phyloP scores from a whole-genome alignment of 1,140 invertebrate genomes.

The Papilio machaon region DNA sequence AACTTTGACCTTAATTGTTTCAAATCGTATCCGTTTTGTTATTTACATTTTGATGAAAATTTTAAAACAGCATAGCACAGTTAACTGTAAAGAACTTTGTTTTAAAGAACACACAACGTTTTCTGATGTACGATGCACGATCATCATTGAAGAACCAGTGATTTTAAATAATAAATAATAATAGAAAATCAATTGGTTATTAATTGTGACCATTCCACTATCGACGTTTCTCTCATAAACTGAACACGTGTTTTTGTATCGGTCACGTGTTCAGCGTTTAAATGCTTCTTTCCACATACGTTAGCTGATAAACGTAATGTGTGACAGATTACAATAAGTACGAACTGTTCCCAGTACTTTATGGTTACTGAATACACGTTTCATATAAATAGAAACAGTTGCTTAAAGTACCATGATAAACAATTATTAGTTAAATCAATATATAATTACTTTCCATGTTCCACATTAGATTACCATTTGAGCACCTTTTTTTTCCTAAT shows the following conservation, averaged over 20 bases:
- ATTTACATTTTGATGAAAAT: neutral
- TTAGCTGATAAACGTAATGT: slow-evolving; percentile 32
- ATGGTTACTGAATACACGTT: neutral
- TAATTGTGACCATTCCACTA: slow-evolving; percentile 11
- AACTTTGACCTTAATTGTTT: neutral
- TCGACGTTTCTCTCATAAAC: slow-evolving; percentile 1
- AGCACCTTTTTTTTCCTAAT: neutral
- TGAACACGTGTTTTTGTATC: slow-evolving; percentile 7
- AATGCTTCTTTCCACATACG: slow-evolving; percentile 9
- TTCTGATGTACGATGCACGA: neutral
- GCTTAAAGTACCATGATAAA: neutral
- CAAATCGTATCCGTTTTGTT: neutral
- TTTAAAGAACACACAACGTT: neutral
- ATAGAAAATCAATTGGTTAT: slow-evolving; percentile 2
- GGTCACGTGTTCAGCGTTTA: slow-evolving; percentile 7
- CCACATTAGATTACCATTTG: neutral
- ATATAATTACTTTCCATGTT: neutral
- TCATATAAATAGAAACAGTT: neutral
- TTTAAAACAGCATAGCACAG: neutral
- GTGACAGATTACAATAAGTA: slow-evolving; percentile 22
- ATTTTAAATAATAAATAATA: neutral
- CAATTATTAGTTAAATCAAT: neutral
- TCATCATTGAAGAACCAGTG: neutral
- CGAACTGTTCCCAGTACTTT: neutral
- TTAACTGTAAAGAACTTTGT: neutral